phyloP scores from a whole-genome alignment of 2,113 vertebrate species.

The Zapus hudsonius region DNA sequence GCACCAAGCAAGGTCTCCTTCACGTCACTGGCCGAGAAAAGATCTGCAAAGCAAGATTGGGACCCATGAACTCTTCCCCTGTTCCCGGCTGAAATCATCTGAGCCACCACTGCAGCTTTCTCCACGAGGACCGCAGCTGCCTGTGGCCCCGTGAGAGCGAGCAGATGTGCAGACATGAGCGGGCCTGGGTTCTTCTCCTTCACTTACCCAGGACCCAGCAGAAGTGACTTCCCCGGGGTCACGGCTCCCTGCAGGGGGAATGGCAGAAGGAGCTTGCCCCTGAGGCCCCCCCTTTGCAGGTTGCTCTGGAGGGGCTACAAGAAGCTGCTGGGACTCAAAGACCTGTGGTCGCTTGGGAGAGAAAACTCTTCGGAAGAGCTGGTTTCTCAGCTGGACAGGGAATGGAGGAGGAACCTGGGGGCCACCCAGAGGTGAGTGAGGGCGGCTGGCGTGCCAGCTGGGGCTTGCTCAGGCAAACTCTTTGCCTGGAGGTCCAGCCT shows the following conservation, averaged over 20 bases:
- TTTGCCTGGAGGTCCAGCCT: no score
- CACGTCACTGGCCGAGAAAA: background rate
- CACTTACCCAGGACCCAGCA: background rate
- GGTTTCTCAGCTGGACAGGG: slow-evolving; percentile 88
- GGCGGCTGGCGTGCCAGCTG: fast-evolving
- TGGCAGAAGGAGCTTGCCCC: background rate
- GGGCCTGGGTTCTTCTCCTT: background rate
- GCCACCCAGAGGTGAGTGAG: slow-evolving; percentile 74
- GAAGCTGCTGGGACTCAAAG: slow-evolving; percentile 84
- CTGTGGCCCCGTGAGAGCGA: background rate
- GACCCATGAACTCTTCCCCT: background rate
- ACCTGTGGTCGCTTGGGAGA: slow-evolving; percentile 92
- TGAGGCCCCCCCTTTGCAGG: slow-evolving; percentile 80
- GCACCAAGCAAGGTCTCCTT: background rate
- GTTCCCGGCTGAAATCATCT: background rate
- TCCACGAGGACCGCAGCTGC: fast-evolving
- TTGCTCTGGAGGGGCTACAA: slow-evolving; percentile 91
- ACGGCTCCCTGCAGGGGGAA: background rate
- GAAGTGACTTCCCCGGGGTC: background rate
- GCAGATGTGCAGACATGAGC: background rate
- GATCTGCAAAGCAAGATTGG: background rate
- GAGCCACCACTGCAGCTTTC: background rate
- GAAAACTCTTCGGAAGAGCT: slow-evolving; percentile 92
- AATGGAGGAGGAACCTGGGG: slow-evolving; percentile 85
- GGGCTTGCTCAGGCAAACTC: background rate